Evolutionary conservation across 2,113 vertebrate genomes (phyloP).

Genomic region (Engystomops pustulosus): DNA sequence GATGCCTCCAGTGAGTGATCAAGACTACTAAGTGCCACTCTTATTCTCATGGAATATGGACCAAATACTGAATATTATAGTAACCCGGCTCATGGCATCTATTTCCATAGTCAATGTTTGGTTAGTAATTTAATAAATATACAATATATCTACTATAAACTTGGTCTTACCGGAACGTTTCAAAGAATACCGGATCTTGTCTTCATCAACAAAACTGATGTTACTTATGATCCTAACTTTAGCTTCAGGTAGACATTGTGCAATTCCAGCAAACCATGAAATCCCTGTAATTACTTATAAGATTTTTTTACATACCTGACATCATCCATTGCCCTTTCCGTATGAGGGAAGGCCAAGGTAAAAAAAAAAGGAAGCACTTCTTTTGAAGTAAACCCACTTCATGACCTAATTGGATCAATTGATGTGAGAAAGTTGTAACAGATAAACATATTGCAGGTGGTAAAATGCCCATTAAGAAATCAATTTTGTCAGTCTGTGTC

Average conservation of each 20-base stretch:
- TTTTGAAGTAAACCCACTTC: not conserved
- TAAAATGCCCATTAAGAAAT: not conserved
- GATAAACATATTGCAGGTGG: not conserved
- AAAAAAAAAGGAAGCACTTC: not conserved
- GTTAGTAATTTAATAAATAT: conserved; percentile 5
- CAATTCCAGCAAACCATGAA: conserved; percentile 40
- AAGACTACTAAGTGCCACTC: not conserved
- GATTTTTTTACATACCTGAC: conserved; percentile 6
- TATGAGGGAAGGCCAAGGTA: not conserved
- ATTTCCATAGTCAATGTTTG: conserved; percentile 7
- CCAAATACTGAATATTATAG: not conserved
- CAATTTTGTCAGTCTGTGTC: not conserved
- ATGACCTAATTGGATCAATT: too few species aligned
- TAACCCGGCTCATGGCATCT: not conserved
- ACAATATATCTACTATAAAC: not conserved
- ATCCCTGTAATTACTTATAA: conserved; percentile 28
- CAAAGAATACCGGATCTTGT: not conserved
- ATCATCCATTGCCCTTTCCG: conserved; percentile 9
- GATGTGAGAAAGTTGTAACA: too few species aligned
- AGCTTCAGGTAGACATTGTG: conserved; percentile 30
- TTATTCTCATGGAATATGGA: not conserved
- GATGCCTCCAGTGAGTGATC: not conserved
- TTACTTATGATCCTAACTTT: conserved; percentile 20
- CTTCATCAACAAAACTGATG: conserved; percentile 8
- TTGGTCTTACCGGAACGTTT: not conserved